These are phyloP conservation scores for Marasmarcha lunaedactyla DNA, from an alignment of 2,888 invertebrate genomes.

Conservation along the genomic window DNA sequence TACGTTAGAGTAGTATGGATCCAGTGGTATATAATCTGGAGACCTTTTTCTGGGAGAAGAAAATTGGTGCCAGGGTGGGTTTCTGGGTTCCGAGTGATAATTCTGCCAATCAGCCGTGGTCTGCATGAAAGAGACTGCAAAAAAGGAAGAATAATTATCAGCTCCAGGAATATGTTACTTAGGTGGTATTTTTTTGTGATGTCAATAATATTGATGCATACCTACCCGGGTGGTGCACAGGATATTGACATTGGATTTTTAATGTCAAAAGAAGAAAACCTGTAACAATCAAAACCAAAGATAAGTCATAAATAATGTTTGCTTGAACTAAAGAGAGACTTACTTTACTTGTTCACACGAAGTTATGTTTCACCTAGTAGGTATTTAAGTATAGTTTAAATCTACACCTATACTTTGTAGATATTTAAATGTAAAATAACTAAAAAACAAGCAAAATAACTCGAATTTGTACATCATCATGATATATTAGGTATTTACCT, in stretches of 20 bases:
- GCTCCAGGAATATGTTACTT: not conserved
- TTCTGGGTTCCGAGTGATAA: constrained; percentile 33
- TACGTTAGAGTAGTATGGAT: constrained; percentile 18
- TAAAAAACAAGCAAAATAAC: no score
- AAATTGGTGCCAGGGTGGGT: constrained; percentile 52
- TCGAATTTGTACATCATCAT: no score
- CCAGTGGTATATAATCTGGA: constrained; percentile 25
- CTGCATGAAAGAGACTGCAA: constrained; percentile 43
- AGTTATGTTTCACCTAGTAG: no score
- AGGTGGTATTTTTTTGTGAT: not conserved
- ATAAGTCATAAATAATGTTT: not conserved
- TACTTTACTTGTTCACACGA: no score
- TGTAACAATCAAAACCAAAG: constrained; percentile 26
- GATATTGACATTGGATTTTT: constrained; percentile 38
- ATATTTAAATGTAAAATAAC: no score
- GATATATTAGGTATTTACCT: no score
- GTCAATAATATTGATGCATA: constrained; percentile 49
- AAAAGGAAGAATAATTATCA: constrained; percentile 6
- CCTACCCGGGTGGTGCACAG: constrained; percentile 60
- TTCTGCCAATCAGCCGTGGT: constrained; percentile 35
- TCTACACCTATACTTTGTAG: no score
- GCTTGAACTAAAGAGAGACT: constrained; percentile 10
- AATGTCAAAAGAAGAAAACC: constrained; percentile 35
- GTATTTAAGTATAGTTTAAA: no score
- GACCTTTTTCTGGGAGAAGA: constrained; percentile 54